Evolutionary conservation across 1,140 invertebrate species (phyloP).

Genomic region (Drosophila saltans): DNA sequence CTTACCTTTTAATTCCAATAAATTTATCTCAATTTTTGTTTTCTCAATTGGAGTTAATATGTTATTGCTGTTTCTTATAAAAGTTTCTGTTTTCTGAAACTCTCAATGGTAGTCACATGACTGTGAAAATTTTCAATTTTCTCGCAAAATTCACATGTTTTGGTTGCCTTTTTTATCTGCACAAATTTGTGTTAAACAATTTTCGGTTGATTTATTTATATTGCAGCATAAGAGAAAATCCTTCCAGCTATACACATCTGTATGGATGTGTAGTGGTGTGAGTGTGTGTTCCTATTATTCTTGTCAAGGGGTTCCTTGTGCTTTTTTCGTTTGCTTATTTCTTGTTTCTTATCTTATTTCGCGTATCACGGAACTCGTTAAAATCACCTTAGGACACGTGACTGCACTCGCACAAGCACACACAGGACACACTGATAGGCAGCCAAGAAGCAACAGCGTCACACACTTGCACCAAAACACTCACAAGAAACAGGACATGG

Average conservation of each 20-base stretch:
- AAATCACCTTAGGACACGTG: constrained; percentile 79
- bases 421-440: constrained; percentile 9
- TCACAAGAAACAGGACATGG: background rate
- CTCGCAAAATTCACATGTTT: constrained; percentile 5
- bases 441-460: constrained; percentile 47
- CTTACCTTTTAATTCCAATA: constrained; percentile 24
- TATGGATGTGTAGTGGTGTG: constrained; percentile 17
- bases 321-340: constrained; percentile 25
- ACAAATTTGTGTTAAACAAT: constrained; percentile 52
- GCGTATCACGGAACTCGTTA: constrained; percentile 80
- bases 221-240: constrained; percentile 20
- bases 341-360: constrained; percentile 72
- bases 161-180: constrained; percentile 16
- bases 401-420: constrained; percentile 53
- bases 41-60: background rate
- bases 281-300: constrained; percentile 23
- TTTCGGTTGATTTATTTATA: constrained; percentile 46
- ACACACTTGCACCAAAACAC: constrained; percentile 29
- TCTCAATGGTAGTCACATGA: constrained; percentile 1
- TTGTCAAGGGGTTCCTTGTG: background rate
- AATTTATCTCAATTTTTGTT: background rate
- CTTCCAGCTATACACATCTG: constrained; percentile 19
- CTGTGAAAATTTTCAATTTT: constrained; percentile 5
- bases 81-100: background rate
- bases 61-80: background rate